A percentile compares a stretch with the other conserved stretches of the same genome.
Evolutionary conservation across 2,888 invertebrate genomes (phyloP).

Genomic region (Linyphia triangularis): DNA sequence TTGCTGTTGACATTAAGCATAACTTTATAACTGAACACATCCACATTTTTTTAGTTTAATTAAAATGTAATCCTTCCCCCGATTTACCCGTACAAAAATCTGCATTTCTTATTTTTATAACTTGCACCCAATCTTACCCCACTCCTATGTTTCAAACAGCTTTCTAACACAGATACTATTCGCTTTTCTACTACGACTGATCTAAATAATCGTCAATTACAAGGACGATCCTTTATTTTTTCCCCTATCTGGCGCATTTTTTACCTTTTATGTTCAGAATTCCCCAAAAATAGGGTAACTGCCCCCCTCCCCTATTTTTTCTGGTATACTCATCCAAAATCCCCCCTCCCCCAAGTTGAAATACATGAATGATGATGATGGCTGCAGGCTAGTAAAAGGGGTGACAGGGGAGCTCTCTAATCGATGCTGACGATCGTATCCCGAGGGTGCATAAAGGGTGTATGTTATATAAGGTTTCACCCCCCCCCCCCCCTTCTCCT

Average conservation of each 20-base stretch:
- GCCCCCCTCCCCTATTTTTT: slow-evolving; percentile 57
- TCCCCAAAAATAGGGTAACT: slow-evolving; percentile 66
- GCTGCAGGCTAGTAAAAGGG: slow-evolving; percentile 68
- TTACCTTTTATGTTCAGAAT: slow-evolving; percentile 67
- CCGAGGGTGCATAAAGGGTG: slow-evolving; percentile 69
- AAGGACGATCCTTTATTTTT: slow-evolving; percentile 43
- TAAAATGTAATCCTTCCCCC: too few species aligned
- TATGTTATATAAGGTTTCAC: slow-evolving; percentile 69
- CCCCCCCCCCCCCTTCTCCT: slow-evolving; percentile 37
- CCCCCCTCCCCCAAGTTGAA: slow-evolving; percentile 35
- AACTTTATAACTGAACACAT: too few species aligned
- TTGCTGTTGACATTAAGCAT: too few species aligned
- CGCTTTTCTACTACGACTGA: slow-evolving; percentile 5
- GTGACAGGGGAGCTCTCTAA: slow-evolving; percentile 44
- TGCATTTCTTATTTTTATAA: too few species aligned
- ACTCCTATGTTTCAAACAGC: too few species aligned
- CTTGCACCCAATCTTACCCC: too few species aligned
- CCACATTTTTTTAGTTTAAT: too few species aligned
- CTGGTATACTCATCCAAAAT: slow-evolving; percentile 48
- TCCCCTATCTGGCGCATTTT: slow-evolving; percentile 24
- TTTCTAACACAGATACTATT: too few species aligned
- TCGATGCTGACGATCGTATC: slow-evolving; percentile 74
- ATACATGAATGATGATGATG: slow-evolving; percentile 75
- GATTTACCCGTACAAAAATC: too few species aligned
- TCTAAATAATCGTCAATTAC: slow-evolving; percentile 60